Conservation (phyloP, 2,113 vertebrate genomes). For the Pandion haliaetus region DNA sequence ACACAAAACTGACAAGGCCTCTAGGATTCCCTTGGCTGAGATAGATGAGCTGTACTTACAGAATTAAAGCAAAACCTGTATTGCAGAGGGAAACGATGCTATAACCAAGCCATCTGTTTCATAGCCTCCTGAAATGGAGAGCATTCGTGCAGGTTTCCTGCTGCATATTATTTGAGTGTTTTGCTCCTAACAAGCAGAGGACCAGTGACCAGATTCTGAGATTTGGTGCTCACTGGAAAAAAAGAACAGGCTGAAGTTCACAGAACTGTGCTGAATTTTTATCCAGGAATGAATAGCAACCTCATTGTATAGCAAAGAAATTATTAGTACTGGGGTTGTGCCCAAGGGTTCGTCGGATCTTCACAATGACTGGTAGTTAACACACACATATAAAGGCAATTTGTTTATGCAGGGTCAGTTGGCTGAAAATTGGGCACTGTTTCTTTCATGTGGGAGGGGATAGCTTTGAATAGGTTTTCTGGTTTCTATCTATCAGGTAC, state of each 20-base stretch:
- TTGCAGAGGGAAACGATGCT: not conserved
- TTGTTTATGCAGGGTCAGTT: not conserved
- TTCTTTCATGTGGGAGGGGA: not conserved
- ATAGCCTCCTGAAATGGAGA: not conserved
- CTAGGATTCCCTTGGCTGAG: not conserved
- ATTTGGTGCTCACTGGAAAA: not conserved
- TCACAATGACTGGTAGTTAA: not conserved
- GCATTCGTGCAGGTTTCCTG: not conserved
- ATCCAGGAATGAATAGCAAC: not conserved
- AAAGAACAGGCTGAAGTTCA: not conserved
- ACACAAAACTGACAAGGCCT: slow-evolving; percentile 6
- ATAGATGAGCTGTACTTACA: slow-evolving; percentile 8
- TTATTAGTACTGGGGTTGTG: not conserved
- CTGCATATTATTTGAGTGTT: not conserved
- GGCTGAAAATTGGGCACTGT: not conserved
- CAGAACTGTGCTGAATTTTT: not conserved
- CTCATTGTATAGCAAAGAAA: not conserved
- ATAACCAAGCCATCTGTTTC: slow-evolving; percentile 37
- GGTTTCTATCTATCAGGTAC: not conserved
- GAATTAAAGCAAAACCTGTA: slow-evolving; percentile 41
- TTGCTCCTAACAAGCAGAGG: not conserved
- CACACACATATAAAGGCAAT: not conserved
- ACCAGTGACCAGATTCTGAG: not conserved
- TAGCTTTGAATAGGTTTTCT: not conserved
- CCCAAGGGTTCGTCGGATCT: fast-evolving